Conservation (phyloP, 2,797 vertebrate genomes). For the Vultur gryphus region DNA sequence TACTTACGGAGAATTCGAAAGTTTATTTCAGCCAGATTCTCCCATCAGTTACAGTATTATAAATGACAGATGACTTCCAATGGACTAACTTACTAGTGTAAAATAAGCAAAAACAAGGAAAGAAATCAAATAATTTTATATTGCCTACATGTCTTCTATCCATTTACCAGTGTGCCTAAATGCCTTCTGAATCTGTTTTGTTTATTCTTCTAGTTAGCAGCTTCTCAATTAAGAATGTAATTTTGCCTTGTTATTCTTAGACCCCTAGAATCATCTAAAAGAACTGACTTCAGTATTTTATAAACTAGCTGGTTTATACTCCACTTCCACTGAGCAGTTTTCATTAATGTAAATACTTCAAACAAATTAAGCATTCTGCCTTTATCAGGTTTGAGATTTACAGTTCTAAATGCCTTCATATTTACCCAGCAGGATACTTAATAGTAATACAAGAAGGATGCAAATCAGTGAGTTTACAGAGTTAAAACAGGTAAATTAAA, state of each 20-base stretch:
- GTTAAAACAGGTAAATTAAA: background rate
- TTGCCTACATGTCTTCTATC: background rate
- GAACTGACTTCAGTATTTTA: background rate
- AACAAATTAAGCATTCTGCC: background rate
- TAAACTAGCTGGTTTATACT: background rate
- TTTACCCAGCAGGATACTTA: background rate
- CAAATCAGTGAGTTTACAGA: background rate
- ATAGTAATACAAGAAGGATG: background rate
- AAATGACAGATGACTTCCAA: background rate
- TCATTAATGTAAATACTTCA: background rate
- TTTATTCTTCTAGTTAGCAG: background rate
- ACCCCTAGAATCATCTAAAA: background rate
- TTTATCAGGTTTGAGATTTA: background rate
- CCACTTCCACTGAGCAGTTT: background rate
- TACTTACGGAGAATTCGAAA: background rate
- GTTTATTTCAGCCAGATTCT: background rate
- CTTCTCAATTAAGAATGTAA: background rate
- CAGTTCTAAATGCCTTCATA: background rate
- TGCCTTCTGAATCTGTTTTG: background rate
- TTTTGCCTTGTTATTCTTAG: background rate
- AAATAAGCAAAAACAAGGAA: background rate
- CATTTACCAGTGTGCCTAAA: background rate
- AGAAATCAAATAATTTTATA: background rate
- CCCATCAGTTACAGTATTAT: background rate
- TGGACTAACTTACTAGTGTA: background rate